phyloP scores from a whole-genome alignment of 2,888 invertebrate species.

The Carpatolechia fugitivella region DNA sequence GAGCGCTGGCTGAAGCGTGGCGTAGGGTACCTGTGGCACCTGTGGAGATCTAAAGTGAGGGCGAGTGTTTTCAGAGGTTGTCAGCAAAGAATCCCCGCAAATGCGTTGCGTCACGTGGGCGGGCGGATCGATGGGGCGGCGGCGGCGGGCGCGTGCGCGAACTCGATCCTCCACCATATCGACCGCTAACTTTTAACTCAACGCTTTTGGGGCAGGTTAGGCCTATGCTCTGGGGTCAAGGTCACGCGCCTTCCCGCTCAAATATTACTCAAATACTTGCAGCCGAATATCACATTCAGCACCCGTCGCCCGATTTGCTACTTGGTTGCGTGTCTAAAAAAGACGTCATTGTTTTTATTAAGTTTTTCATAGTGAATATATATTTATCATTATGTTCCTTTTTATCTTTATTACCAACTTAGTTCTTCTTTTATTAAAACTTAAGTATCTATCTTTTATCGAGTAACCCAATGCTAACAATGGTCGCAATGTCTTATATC shows the following conservation, averaged over 20 bases:
- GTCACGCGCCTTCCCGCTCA: slow-evolving; percentile 64
- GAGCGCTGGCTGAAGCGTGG: background rate
- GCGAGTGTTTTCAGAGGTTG: slow-evolving; percentile 31
- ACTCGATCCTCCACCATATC: slow-evolving; percentile 62
- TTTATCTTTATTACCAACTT: too few species aligned
- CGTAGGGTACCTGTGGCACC: slow-evolving; percentile 13
- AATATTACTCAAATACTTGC: slow-evolving; percentile 28
- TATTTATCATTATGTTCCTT: too few species aligned
- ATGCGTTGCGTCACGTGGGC: slow-evolving; percentile 77
- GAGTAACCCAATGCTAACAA: too few species aligned
- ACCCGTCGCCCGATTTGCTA: background rate
- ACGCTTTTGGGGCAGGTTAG: slow-evolving; percentile 79
- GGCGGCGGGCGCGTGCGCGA: slow-evolving; percentile 66
- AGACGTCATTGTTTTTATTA: background rate
- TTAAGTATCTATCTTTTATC: too few species aligned
- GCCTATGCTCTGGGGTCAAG: slow-evolving; percentile 78
- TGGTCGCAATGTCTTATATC: too few species aligned
- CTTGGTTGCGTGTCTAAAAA: background rate
- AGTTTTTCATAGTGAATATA: background rate
- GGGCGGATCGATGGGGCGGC: slow-evolving; percentile 68
- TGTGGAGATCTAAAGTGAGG: slow-evolving; percentile 16
- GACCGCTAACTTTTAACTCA: slow-evolving; percentile 67
- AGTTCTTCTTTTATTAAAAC: too few species aligned
- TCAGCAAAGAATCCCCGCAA: slow-evolving; percentile 73
- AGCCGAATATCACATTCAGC: slow-evolving; percentile 18